Evolutionary conservation across 1,140 invertebrate genomes (phyloP), one percentile per base, ranked within the genome.

Genomic region (Dufourea novaeangliae): DNA sequence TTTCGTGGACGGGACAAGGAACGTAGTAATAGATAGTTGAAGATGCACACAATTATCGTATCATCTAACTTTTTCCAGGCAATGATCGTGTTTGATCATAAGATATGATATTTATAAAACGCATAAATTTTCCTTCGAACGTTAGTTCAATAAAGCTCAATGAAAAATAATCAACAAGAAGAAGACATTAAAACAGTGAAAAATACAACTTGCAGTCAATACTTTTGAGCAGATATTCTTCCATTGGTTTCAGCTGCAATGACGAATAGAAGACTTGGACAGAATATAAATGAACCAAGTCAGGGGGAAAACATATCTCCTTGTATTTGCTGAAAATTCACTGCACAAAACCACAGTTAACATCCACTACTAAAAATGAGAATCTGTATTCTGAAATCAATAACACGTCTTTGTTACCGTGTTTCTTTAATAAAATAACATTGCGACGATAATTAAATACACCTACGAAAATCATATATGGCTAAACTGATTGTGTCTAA

Each of bases 121-220:
- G 52, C 71, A 70, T 64, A 68, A 75, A 74, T 41, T 75, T 84
- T 76, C 82, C 70, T 78, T 69, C 73, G 71, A 85, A 77, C 69
- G 54, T n/a, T 80, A 69, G 41, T 80, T 73, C 72, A 54, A 67
- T 66, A 84, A 83, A 83, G 73, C n/a, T 84, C 56, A 79, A 80
- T 77, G 82, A 83, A 84, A 73, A 66, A 64, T 85, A 84, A 85
- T 80, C 56, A 84, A 76, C 63, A 76, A 73, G 83, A 85, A 85
- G 83, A 85, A 83, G 83, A 83, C 71, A 68, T 72, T 84, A 83
- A 84, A 54, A 79, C 77, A 71, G 64, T 84, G 61, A 83, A 76
- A 70, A 79, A 64, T 80, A 63, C 68, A 76, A 41, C 68, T 72
- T 56, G 78, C 68, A 79, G 69, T 67, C 75, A 83, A 75, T 69